phyloP scores from a whole-genome alignment of 2,797 vertebrate species.

The Protonibea diacanthus region DNA sequence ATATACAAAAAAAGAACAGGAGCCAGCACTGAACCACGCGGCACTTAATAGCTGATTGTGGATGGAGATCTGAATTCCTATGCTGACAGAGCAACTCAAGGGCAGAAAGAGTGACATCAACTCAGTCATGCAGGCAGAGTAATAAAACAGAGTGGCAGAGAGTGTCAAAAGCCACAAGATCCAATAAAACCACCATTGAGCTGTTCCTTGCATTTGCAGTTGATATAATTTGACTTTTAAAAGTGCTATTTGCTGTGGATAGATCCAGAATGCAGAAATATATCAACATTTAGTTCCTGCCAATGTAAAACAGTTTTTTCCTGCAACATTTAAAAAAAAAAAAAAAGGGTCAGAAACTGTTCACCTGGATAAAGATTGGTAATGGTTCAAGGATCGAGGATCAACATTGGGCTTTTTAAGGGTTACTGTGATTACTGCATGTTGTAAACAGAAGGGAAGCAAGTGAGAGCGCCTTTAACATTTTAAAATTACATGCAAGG shows the following conservation, averaged over 20 bases:
- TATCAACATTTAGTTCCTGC: neutral
- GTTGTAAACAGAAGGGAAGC: neutral
- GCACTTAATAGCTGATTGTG: neutral
- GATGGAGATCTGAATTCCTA: conserved; percentile 14
- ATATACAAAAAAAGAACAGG: neutral
- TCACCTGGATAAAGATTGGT: neutral
- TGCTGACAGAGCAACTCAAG: conserved; percentile 14
- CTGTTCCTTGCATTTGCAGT: conserved; percentile 6
- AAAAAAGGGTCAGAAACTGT: neutral
- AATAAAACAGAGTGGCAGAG: conserved; percentile 32
- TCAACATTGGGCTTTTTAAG: neutral
- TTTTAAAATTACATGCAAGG: neutral
- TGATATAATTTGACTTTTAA: conserved; percentile 7
- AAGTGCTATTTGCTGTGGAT: neutral
- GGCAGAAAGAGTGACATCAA: conserved; percentile 18
- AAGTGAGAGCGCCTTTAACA: neutral
- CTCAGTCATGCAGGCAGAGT: conserved; percentile 12
- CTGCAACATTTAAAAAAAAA: no score
- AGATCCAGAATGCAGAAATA: neutral
- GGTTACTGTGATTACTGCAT: neutral
- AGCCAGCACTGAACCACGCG: conserved; percentile 5
- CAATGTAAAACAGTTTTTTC: neutral
- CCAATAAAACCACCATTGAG: conserved; percentile 32
- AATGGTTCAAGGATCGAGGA: neutral
- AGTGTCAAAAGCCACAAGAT: conserved; percentile 31